phyloP scores from a whole-genome alignment of 2,113 vertebrate species.

The human region GRCh38 chr13:76754501-76755000 shows the following conservation, averaged over 20 bases:
- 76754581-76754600: not conserved
- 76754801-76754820: no score
- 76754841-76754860: no score
- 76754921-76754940: not conserved
- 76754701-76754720: not conserved
- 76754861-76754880: no score
- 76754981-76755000: not conserved
- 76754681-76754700: not conserved
- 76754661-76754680: not conserved
- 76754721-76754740: not conserved
- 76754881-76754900: no score
- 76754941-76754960: not conserved
- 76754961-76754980: not conserved
- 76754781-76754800: no score
- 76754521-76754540: not conserved
- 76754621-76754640: not conserved
- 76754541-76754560: not conserved
- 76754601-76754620: slow-evolving; percentile 37
- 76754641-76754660: not conserved
- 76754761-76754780: not conserved
- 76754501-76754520: not conserved
- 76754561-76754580: not conserved
- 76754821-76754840: no score
- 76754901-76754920: not conserved
- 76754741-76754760: not conserved